These are phyloP conservation scores for Anarsia innoxiella DNA, from an alignment of 2,888 invertebrate genomes.

Conservation along the genomic window DNA sequence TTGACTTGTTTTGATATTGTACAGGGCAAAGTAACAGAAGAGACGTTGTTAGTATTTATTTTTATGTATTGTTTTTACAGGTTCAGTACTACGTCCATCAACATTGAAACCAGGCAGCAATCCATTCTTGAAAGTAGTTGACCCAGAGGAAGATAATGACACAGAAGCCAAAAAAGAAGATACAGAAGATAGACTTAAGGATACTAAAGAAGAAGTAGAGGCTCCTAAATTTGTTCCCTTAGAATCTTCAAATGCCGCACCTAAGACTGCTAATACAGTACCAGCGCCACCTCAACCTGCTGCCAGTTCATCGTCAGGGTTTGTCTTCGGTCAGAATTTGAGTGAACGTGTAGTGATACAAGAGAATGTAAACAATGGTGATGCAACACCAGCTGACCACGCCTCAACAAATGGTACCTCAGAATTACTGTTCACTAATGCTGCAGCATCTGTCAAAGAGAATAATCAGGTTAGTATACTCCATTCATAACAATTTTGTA, in stretches of 20 bases:
- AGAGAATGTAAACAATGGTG: slow-evolving; percentile 71
- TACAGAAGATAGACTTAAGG: slow-evolving; percentile 42
- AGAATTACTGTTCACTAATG: slow-evolving; percentile 84
- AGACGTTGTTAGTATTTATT: too few species aligned
- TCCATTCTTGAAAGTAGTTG: slow-evolving; percentile 51
- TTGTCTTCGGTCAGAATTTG: slow-evolving; percentile 94
- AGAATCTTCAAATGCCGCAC: slow-evolving; percentile 45
- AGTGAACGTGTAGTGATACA: slow-evolving; percentile 87
- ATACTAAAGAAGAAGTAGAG: slow-evolving; percentile 41
- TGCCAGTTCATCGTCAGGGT: slow-evolving; percentile 75
- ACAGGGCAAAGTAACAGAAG: too few species aligned
- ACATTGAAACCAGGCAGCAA: slow-evolving; percentile 56
- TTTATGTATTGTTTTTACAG: too few species aligned
- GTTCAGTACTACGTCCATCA: slow-evolving; percentile 60
- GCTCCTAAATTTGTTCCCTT: slow-evolving; percentile 67
- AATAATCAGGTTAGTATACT: slow-evolving; percentile 50
- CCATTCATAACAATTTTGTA: too few species aligned
- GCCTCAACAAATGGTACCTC: slow-evolving; percentile 76
- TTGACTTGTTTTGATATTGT: too few species aligned
- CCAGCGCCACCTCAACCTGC: slow-evolving; percentile 56
- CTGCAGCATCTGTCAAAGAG: slow-evolving; percentile 75
- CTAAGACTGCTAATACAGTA: slow-evolving; percentile 63
- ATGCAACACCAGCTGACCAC: slow-evolving; percentile 44
- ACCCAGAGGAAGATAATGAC: slow-evolving; percentile 34
- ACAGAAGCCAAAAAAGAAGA: slow-evolving; percentile 27